Base-by-base conservation (phyloP, 2,113 vertebrate genomes). In the Dipodomys stephensi region DNA sequence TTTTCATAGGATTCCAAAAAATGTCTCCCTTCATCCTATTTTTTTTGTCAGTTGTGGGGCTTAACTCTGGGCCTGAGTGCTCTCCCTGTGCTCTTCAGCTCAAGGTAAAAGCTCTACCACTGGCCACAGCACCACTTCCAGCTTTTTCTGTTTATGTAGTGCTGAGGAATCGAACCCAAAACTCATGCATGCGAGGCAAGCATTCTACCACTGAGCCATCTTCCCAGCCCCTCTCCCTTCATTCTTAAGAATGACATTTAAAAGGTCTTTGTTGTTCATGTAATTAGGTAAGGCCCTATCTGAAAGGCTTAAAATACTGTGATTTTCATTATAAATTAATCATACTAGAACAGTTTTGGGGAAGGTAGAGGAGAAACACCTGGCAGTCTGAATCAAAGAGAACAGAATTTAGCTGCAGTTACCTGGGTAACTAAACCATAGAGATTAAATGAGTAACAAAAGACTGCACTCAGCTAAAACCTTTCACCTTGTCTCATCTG, bases 361-460 rank as follows among this genome's bases (percentile, higher is more conserved):
- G 35, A 96, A 82, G 60, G 6, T 73, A 22, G 78, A 27, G 44
- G 68, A 85, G 39, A 94, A 96, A 86, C 69, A 87, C 23, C 94
- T 96, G 88, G 93, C 73, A 95, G 19, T 69, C 68, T 79, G 44
- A 87, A 88, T 80, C 39, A 32, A 74, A 46, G 28, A 85, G 46
- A 95, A 92, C 27, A 93, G n/a, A 94, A 85, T 71, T 89, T 76
- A 72, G 76, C 79, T 95, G 49, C 20, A 90, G 88, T 95, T 93
- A 86, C 91, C 90, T 80, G n/a, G 90, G 83, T 94, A 94, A 93
- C 90, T 88, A 94, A 90, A 93, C 79, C 82, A 84, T 49, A 81
- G 12, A 88, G 85, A 94, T 79, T 76, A 93, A 89, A 94, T 80
- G 32, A 94, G 84, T 85, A 92, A 91, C 60, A 87, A 95, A 78